Evolutionary conservation across 2,888 invertebrate genomes (phyloP), one percentile per base, ranked within the genome.

Genomic region (Phaonia tiefii): DNA sequence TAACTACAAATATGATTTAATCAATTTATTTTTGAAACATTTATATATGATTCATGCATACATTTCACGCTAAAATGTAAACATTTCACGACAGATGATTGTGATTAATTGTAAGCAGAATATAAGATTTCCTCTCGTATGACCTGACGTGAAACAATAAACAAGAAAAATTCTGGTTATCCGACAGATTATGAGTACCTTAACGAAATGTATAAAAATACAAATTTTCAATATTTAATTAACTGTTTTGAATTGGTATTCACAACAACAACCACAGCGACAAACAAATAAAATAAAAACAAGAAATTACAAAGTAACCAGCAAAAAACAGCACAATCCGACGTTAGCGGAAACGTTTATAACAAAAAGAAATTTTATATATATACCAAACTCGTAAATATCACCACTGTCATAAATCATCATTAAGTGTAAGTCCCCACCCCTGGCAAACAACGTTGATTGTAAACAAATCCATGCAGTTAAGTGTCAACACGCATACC

Each of bases 361-460:
- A 31, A 31, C 8, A n/a, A n/a, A n/a, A 46, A 67, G 67, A 66
- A 71, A 74, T 63, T 63, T 39, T 39, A 51, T 58, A 81, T 81
- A 31, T n/a, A n/a, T n/a, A 31, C 81, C 81, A 31, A 31, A 56
- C 63, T 63, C 42, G 63, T 72, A 75, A 78, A 81, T 78, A 81
- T 81, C 81, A 81, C 72, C 81, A 63, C 81, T 42, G 60, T 37
- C 78, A 81, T 81, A 81, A 81, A 81, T 81, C 81, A 81, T 81
- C 75, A 81, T 81, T 81, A 81, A 81, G 75, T 58, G 37, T 20
- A 39, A 39, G 42, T 10, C 44, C 13, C 25, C 42, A 13, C 63
- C 63, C 63, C 42, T 63, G 11, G 2, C 15, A 1, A 2, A 2
- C 1, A 8, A 8, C 26, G 75, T 66, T 67, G 26, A 44, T 80